A percentile compares a stretch with the other conserved stretches of the same genome.
Conservation (phyloP, 2,888 invertebrate species). For the Euphydryas editha region DNA sequence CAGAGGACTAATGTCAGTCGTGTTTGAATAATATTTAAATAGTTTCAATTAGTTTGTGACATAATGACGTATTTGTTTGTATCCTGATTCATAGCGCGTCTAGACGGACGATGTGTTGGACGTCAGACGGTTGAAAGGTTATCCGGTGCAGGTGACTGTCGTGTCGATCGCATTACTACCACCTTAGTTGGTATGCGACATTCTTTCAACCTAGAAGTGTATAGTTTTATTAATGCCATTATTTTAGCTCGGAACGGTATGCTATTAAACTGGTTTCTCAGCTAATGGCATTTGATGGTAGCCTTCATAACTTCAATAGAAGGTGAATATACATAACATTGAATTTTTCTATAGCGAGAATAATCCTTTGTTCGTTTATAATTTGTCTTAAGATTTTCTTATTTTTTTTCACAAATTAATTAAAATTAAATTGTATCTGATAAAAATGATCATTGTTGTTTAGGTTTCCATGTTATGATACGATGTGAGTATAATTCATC, state of each 20-base stretch:
- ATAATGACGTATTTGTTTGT: slow-evolving; percentile 33
- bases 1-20: slow-evolving; percentile 36
- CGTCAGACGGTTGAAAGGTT: slow-evolving; percentile 40
- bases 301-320: slow-evolving; percentile 34
- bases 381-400: neutral
- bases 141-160: slow-evolving; percentile 40
- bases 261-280: slow-evolving; percentile 37
- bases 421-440: neutral
- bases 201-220: slow-evolving; percentile 38
- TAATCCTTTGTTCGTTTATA: slow-evolving; percentile 12
- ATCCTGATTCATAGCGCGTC: slow-evolving; percentile 40
- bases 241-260: slow-evolving; percentile 36
- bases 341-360: slow-evolving; percentile 31
- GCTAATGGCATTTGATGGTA: slow-evolving; percentile 39
- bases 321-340: slow-evolving; percentile 31
- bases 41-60: slow-evolving; percentile 35
- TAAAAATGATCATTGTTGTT: neutral
- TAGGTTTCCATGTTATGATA: neutral
- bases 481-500: neutral
- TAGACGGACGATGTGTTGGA: slow-evolving; percentile 25
- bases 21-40: slow-evolving; percentile 31
- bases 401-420: slow-evolving; percentile 23
- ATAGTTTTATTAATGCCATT: slow-evolving; percentile 39
- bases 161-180: slow-evolving; percentile 43
- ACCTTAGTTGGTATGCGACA: slow-evolving; percentile 43